A percentile compares a stretch with the other conserved stretches of the same genome.
Conservation (phyloP, 2,113 vertebrate species). For the Setophaga kirtlandii region DNA sequence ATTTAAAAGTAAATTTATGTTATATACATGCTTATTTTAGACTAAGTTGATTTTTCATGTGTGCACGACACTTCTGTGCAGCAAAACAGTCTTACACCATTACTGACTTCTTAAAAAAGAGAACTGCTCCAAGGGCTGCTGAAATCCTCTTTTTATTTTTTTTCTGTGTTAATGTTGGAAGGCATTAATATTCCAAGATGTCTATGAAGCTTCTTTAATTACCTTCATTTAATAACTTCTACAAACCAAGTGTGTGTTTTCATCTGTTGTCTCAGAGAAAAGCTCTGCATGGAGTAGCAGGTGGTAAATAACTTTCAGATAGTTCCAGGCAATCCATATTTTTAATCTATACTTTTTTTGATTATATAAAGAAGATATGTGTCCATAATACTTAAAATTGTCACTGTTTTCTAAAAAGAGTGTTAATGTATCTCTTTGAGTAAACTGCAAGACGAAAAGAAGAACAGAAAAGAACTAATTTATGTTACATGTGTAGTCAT, state of each 20-base stretch:
- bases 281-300: neutral
- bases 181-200: neutral
- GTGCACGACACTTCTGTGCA: neutral
- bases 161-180: neutral
- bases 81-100: neutral
- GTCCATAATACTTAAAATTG: neutral
- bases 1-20: neutral
- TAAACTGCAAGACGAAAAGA: neutral
- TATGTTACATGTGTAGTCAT: neutral
- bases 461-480: neutral
- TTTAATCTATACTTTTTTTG: neutral
- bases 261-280: neutral
- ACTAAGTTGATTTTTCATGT: neutral
- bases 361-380: neutral
- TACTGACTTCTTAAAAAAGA: neutral
- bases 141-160: neutral
- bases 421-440: neutral
- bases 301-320: neutral
- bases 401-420: neutral
- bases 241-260: neutral
- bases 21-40: neutral
- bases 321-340: neutral
- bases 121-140: neutral
- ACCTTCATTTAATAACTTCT: neutral
- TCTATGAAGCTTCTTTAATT: neutral